Evolutionary conservation across 2,888 invertebrate genomes (phyloP).

Genomic region (Yponomeuta evonymella): DNA sequence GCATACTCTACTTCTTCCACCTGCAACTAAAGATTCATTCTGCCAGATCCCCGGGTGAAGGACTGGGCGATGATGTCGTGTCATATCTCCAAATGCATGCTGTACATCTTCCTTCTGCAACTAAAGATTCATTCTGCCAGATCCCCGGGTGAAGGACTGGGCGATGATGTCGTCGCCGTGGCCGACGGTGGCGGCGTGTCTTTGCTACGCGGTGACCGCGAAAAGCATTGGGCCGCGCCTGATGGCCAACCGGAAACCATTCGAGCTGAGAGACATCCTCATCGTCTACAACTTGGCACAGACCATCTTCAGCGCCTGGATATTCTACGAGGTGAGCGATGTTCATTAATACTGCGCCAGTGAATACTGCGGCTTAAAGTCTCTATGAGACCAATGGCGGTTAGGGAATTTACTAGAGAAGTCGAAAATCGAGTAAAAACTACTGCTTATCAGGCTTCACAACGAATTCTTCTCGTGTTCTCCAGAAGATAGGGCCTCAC

Average conservation of each 20-base stretch:
- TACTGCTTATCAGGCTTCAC: too few species aligned
- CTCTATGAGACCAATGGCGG: too few species aligned
- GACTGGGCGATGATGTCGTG: slow-evolving; percentile 92
- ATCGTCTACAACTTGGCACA: slow-evolving; percentile 93
- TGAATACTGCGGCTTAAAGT: too few species aligned
- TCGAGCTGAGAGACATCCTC: slow-evolving; percentile 86
- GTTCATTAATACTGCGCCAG: too few species aligned
- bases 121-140: slow-evolving; percentile 55
- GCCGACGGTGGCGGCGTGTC: slow-evolving; percentile 88
- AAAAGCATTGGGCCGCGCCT: slow-evolving; percentile 87
- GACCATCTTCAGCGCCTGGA: slow-evolving; percentile 92
- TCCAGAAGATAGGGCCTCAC: too few species aligned
- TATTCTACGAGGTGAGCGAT: slow-evolving; percentile 88
- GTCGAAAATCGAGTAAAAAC: too few species aligned
- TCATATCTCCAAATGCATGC: background rate
- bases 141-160: slow-evolving; percentile 93
- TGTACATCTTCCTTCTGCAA: background rate
- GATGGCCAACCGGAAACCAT: slow-evolving; percentile 94
- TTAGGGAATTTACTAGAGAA: too few species aligned
- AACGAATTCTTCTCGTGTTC: too few species aligned
- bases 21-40: background rate
- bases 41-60: slow-evolving; percentile 89
- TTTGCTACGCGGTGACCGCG: slow-evolving; percentile 89
- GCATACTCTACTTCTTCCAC: background rate
- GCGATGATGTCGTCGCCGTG: slow-evolving; percentile 92